Conservation (phyloP, 2,797 vertebrate genomes). For the Myripristis murdjan region DNA sequence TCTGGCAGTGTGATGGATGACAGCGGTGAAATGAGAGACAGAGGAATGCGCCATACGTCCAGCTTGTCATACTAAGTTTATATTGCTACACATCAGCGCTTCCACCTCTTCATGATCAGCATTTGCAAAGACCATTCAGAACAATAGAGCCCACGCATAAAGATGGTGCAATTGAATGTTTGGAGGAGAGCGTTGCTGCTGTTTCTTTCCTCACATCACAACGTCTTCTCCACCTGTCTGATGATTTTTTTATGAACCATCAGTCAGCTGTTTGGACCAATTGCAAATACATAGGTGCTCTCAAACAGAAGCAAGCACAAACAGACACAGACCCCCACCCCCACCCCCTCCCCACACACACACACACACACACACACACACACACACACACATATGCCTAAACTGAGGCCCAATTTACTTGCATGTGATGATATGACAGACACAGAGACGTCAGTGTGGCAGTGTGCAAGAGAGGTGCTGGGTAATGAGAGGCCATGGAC, state of each 20-base stretch:
- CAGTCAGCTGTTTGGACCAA: slow-evolving; percentile 17
- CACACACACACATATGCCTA: not conserved
- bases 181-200: slow-evolving; percentile 26
- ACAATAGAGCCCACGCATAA: slow-evolving; percentile 6
- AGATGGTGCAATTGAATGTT: slow-evolving; percentile 24
- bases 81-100: slow-evolving; percentile 60
- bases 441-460: slow-evolving; percentile 24
- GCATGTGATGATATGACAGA: slow-evolving; percentile 15
- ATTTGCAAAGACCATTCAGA: slow-evolving; percentile 11
- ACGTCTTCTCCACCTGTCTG: not conserved
- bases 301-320: not conserved
- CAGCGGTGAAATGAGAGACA: slow-evolving; percentile 71
- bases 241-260: slow-evolving; percentile 49
- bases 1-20: slow-evolving; percentile 78
- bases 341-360: too few relatives aligned
- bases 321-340: too few relatives aligned
- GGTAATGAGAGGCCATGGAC: slow-evolving; percentile 29
- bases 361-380: not conserved
- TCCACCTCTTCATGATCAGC: slow-evolving; percentile 52
- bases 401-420: slow-evolving; percentile 7
- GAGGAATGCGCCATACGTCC: slow-evolving; percentile 68
- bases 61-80: slow-evolving; percentile 66
- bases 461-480: not conserved
- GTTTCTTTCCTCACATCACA: slow-evolving; percentile 4
- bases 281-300: slow-evolving; percentile 1